Conservation (phyloP, 2,113 vertebrate species). For the Bothrops jararaca region DNA sequence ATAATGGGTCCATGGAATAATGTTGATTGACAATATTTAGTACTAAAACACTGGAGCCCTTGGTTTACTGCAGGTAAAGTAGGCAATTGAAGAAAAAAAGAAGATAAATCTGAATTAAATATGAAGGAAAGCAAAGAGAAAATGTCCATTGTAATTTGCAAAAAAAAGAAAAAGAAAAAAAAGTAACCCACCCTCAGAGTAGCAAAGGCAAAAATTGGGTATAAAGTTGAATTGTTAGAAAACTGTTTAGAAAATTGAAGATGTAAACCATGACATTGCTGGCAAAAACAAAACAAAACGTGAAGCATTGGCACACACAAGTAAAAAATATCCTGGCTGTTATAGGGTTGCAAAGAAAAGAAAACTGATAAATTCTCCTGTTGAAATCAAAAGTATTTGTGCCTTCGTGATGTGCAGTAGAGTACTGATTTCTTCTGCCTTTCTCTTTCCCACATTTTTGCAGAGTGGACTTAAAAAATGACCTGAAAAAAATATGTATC, state of each 20-base stretch:
- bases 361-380: background rate
- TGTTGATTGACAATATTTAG: background rate
- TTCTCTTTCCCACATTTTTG: constrained; percentile 45
- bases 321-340: background rate
- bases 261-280: background rate
- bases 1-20: background rate
- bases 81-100: background rate
- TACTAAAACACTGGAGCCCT: background rate
- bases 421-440: background rate
- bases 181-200: background rate
- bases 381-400: background rate
- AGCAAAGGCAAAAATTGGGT: background rate
- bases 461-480: constrained; percentile 76
- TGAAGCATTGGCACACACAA: background rate
- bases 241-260: background rate
- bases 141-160: background rate
- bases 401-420: background rate
- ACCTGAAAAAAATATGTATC: constrained; percentile 72
- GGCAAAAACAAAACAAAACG: background rate
- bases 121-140: background rate
- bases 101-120: background rate
- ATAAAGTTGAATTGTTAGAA: background rate
- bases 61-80: background rate
- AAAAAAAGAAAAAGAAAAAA: background rate
- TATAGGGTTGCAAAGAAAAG: background rate